These are phyloP conservation scores for Ivindomyrus marchei DNA, from an alignment of 2,113 vertebrate species.

Conservation along the genomic window DNA sequence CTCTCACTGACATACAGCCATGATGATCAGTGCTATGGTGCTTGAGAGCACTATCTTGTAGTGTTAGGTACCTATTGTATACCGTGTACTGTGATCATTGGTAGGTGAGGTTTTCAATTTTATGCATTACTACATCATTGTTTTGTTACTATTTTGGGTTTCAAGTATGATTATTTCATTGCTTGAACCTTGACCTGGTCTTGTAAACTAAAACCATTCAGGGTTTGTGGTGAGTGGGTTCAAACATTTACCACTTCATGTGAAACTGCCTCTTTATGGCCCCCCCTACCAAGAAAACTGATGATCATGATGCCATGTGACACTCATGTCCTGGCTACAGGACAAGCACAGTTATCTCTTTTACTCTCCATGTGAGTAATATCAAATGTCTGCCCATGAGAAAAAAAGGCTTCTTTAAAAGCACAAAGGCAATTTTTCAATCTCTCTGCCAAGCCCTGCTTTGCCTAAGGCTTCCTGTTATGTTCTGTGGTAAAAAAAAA, in stretches of 20 bases:
- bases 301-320: not conserved
- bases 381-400: not conserved
- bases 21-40: not conserved
- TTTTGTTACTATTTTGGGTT: not conserved
- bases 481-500: slow-evolving; percentile 1
- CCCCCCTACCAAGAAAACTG: not conserved
- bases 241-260: not conserved
- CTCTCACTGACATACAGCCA: not conserved
- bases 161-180: not conserved
- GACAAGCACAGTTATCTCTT: not conserved
- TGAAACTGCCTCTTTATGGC: not conserved
- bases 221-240: not conserved
- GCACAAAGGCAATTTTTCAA: not conserved
- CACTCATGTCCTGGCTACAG: not conserved
- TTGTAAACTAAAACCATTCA: not conserved
- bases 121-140: not conserved
- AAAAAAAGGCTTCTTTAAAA: not conserved
- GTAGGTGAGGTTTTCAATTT: not conserved
- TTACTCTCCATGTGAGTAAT: too few relatives aligned
- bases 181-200: not conserved
- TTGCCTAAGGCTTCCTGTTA: slow-evolving; percentile 7
- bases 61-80: not conserved
- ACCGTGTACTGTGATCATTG: not conserved
- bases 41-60: not conserved
- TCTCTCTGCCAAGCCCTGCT: not conserved